Conservation (phyloP, 2,113 vertebrate species). For the Bubo bubo region DNA sequence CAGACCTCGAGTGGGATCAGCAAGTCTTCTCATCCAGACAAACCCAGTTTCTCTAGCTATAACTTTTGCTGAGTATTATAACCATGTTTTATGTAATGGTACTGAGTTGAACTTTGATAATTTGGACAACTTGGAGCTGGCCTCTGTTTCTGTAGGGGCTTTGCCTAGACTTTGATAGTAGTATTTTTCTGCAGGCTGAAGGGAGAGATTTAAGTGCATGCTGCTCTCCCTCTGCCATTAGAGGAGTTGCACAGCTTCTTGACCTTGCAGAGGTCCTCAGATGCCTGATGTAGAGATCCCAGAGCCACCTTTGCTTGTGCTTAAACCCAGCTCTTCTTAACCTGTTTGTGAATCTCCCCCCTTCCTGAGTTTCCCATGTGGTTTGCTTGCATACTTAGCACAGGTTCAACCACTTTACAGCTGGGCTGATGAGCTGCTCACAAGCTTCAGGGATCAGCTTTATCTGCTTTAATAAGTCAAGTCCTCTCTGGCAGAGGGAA, state of each 20-base stretch:
- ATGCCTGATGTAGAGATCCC: background rate
- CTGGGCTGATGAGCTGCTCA: background rate
- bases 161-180: background rate
- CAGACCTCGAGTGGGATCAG: background rate
- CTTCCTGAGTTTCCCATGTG: fast-evolving
- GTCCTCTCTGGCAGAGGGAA: background rate
- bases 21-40: background rate
- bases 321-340: background rate
- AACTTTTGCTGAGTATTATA: background rate
- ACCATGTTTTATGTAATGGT: background rate
- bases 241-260: background rate
- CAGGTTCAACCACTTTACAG: background rate
- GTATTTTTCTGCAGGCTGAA: background rate
- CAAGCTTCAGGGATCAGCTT: background rate
- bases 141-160: background rate
- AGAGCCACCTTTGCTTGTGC: background rate
- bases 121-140: background rate
- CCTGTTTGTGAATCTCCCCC: background rate
- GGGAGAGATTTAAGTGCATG: background rate
- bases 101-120: background rate
- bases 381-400: background rate
- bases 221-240: background rate
- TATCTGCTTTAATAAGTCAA: background rate
- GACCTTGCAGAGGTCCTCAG: background rate
- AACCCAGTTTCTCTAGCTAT: background rate